Conservation (phyloP, 1,140 invertebrate species). For the Drosophila simulans region DNA sequence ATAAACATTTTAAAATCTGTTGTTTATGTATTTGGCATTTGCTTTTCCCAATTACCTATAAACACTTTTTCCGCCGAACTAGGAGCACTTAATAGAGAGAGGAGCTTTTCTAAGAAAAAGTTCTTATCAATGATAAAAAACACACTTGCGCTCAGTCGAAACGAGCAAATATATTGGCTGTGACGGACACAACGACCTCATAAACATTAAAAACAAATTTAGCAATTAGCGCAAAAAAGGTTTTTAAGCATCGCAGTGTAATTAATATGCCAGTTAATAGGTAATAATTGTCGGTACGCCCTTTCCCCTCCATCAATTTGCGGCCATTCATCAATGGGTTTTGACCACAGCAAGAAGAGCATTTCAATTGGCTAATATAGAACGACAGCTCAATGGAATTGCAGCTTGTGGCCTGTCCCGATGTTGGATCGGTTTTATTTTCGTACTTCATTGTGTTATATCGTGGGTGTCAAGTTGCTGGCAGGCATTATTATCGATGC, state of each 20-base stretch:
- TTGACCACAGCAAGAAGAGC: constrained; percentile 18
- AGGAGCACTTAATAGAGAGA: neutral
- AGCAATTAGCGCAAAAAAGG: constrained; percentile 18
- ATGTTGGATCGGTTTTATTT: constrained; percentile 29
- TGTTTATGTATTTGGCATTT: neutral
- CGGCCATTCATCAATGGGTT: constrained; percentile 2
- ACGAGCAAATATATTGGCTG: constrained; percentile 4
- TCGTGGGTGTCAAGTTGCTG: constrained; percentile 55
- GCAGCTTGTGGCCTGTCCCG: constrained; percentile 22
- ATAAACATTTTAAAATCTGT: neutral
- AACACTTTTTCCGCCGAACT: neutral
- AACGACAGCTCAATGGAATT: constrained; percentile 51
- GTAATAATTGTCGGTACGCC: neutral
- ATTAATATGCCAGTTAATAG: constrained; percentile 29
- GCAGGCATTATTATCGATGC: constrained; percentile 53
- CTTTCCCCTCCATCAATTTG: neutral
- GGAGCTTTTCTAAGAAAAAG: constrained; percentile 13
- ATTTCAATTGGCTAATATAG: constrained; percentile 57
- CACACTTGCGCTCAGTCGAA: neutral
- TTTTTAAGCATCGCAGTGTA: constrained; percentile 11
- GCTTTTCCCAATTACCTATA: neutral
- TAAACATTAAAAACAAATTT: constrained; percentile 29
- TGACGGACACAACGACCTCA: constrained; percentile 12
- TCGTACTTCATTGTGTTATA: constrained; percentile 22
- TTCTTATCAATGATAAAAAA: constrained; percentile 29